Evolutionary conservation across 2,888 invertebrate species (phyloP), one percentile per base, ranked within the genome.

Genomic region (Priapulus caudatus): DNA sequence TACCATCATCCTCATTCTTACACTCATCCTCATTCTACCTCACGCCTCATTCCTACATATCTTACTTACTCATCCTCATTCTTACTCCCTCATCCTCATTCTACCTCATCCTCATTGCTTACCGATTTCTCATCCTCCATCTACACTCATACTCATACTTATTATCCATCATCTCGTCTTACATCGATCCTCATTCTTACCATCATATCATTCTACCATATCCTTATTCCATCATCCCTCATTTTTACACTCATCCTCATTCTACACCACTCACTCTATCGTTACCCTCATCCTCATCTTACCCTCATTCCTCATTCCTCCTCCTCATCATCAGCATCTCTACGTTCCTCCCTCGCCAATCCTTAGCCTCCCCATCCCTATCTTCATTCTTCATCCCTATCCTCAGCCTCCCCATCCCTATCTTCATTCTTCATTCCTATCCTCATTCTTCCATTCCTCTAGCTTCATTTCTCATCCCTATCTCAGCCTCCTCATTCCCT

Each of bases 181-280:
- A 10, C 33, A 33, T 33, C 33, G n/a, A 10, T 10, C n/a, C 33
- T 10, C 33, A 33, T 33, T n/a, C 10, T 33, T n/a, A 33, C n/a
- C 33, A 33, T n/a, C 10, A 10, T n/a, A 33, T 33, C 33, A 33
- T n/a, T 33, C 33, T n/a, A 10, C 33, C 33, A 10, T n/a, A 33
- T 33, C 33, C 33, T n/a, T n/a, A n/a, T n/a, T 33, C 33, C 33
- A 33, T 33, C 33, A 33, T 33, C 33, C 33, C 10, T 33, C 33
- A 33, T 33, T 10, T 33, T n/a, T 10, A 10, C 33, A 33, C 33
- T 33, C 33, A 33, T 33, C 33, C 10, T 33, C 33, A 10, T 10
- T 33, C 33, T 10, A 10, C 33, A 33, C n/a, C 33, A 33, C n/a
- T 33, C 33, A 10, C n/a, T 33, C 33, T n/a, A 10, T n/a, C 33